These are phyloP conservation scores for Megalonaias nervosa DNA, from an alignment of 1,140 invertebrate genomes.

Conservation along the genomic window DNA sequence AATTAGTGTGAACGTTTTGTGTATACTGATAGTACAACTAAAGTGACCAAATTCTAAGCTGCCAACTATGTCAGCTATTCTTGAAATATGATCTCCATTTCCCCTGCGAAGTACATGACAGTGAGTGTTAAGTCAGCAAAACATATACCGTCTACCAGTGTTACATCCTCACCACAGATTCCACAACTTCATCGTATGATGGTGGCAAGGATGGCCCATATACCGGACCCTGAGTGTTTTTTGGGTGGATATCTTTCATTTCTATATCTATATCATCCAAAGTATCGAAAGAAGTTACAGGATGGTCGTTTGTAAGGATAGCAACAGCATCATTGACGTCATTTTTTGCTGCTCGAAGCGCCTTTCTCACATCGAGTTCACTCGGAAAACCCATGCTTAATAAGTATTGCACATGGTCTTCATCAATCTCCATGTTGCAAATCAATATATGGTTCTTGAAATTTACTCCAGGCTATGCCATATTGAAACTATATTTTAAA, in stretches of 20 bases:
- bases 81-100: too few species aligned
- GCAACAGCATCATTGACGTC: constrained; percentile 75
- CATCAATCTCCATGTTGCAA: constrained; percentile 77
- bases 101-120: too few species aligned
- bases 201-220: constrained; percentile 62
- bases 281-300: constrained; percentile 55
- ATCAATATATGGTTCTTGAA: not conserved
- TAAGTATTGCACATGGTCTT: constrained; percentile 72
- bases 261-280: constrained; percentile 64
- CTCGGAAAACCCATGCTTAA: constrained; percentile 75
- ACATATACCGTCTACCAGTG: too few species aligned
- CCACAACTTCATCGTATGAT: constrained; percentile 56
- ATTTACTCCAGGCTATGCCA: too few species aligned
- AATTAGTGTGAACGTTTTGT: too few species aligned
- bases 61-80: too few species aligned
- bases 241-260: constrained; percentile 58
- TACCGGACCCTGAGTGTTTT: constrained; percentile 41
- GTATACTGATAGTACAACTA: too few species aligned
- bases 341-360: constrained; percentile 73
- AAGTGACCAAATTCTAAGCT: too few species aligned
- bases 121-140: too few species aligned
- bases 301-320: constrained; percentile 73
- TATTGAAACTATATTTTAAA: too few species aligned
- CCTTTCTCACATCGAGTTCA: constrained; percentile 72
- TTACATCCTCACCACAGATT: constrained; percentile 36